These are phyloP conservation scores for Hylyphantes graminicola DNA, from an alignment of 1,140 invertebrate genomes.

Conservation along the genomic window DNA sequence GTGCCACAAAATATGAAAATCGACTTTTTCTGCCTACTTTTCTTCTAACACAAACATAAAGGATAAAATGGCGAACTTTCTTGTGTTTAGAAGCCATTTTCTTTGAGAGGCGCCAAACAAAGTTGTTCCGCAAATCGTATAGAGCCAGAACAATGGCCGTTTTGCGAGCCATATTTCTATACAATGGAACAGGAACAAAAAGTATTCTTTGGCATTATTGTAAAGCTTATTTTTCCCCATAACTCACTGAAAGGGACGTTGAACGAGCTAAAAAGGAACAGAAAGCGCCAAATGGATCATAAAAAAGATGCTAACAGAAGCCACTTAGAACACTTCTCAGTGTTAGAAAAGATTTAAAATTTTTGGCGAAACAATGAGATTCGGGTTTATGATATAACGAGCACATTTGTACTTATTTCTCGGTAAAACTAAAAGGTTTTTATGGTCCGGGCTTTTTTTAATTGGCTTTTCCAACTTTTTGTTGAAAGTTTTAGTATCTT, in stretches of 20 bases:
- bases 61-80: too few species aligned
- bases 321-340: slow-evolving; percentile 10
- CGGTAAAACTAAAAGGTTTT: too few species aligned
- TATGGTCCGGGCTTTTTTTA: too few species aligned
- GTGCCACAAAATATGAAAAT: slow-evolving; percentile 22
- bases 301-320: slow-evolving; percentile 20
- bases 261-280: slow-evolving; percentile 35
- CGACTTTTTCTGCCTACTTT: slow-evolving; percentile 25
- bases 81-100: neutral
- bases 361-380: slow-evolving; percentile 20
- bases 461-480: too few species aligned
- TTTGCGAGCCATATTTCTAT: slow-evolving; percentile 36
- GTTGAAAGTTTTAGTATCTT: too few species aligned
- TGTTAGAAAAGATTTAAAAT: slow-evolving; percentile 1
- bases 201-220: neutral
- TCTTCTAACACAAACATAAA: neutral
- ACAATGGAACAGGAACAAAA: slow-evolving; percentile 16
- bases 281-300: neutral
- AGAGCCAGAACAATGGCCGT: slow-evolving; percentile 26
- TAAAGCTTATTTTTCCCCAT: slow-evolving; percentile 24
- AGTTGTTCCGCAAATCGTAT: slow-evolving; percentile 39
- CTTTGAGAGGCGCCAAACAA: slow-evolving; percentile 14
- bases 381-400: slow-evolving; percentile 15
- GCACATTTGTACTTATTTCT: slow-evolving; percentile 21
- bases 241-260: slow-evolving; percentile 19